Conservation (phyloP, 2,113 vertebrate genomes). For the Tachycineta bicolor region DNA sequence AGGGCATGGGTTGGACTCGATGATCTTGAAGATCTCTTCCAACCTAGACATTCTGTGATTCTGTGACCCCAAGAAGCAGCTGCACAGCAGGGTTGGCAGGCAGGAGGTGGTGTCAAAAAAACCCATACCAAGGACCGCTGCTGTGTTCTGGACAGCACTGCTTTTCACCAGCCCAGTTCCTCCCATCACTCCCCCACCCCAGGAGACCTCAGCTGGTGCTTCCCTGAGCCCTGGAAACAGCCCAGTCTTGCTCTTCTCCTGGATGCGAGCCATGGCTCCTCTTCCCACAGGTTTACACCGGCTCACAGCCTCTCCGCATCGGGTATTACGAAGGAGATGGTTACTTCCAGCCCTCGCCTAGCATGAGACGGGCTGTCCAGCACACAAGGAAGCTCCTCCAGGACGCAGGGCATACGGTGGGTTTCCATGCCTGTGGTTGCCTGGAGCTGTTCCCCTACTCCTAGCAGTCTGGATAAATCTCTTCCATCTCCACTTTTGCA, state of each 20-base stretch:
- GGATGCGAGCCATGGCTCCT: neutral
- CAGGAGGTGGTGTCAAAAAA: neutral
- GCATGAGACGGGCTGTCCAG: slow-evolving; percentile 81
- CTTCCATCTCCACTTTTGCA: neutral
- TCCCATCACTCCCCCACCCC: neutral
- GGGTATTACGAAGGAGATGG: slow-evolving; percentile 84
- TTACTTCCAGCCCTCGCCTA: slow-evolving; percentile 73
- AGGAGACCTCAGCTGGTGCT: neutral
- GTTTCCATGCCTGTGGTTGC: neutral
- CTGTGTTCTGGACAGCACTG: neutral
- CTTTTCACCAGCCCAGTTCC: neutral
- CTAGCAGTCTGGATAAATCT: neutral
- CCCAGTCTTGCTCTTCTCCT: accelerated
- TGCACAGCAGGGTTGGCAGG: neutral
- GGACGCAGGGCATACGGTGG: slow-evolving; percentile 86
- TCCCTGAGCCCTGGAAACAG: neutral
- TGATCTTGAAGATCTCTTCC: too few species aligned
- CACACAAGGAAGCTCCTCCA: slow-evolving; percentile 85
- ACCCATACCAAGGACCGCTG: neutral
- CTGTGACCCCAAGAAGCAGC: neutral
- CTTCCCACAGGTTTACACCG: slow-evolving; percentile 39
- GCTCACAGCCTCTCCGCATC: slow-evolving; percentile 77
- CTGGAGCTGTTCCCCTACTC: neutral
- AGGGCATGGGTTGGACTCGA: too few species aligned
- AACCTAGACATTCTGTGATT: too few species aligned